Base-by-base conservation (phyloP, 2,113 vertebrate genomes). In the Sminthopsis crassicaudata region DNA sequence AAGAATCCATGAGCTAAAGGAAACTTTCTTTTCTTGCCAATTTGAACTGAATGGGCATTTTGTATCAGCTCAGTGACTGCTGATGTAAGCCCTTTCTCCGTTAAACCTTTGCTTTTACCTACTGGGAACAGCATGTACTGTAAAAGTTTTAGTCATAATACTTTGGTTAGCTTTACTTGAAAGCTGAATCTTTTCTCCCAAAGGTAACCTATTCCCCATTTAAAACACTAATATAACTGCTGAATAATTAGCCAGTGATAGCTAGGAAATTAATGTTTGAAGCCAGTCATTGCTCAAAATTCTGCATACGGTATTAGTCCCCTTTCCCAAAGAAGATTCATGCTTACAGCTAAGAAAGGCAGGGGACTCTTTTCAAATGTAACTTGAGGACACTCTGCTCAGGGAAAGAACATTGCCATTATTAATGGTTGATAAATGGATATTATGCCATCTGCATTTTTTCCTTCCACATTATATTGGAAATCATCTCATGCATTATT, bases 221-320 rank as follows among this genome's bases (percentile, higher is more conserved):
- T 97, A 98, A 98, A 98, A 98, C 97, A 97, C 97, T 98, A 97
- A 98, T 98, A 96, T 97, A 98, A 97, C 96, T 91, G 91, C 94
- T 98, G 97, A 98, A 98, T 98, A 99, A 98, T 98, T 98, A 98
- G 97, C 95, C 27, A 30, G 95, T 96, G 98, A 97, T 98, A 98
- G 93, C 97, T 98, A 98, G 96, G 97, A 98, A 98, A 98, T 98
- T 98, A 98, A 98, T 98, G 96, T 97, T 98, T 97, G 97, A 98
- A 98, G 97, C 97, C 52, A 19, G 96, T 94, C 92, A 94, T 94
- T 92, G 96, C 36, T 97, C 88, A 92, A 94, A 98, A 98, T 96
- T 51, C 88, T 95, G 55, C 88, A 94, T 95, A 93, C 76, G 96
- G 91, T 95, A 96, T 96, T 3, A 89, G 92, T 46, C 91, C 67